Conservation (phyloP, 1,140 invertebrate species). For the Drosophila willistoni region DNA sequence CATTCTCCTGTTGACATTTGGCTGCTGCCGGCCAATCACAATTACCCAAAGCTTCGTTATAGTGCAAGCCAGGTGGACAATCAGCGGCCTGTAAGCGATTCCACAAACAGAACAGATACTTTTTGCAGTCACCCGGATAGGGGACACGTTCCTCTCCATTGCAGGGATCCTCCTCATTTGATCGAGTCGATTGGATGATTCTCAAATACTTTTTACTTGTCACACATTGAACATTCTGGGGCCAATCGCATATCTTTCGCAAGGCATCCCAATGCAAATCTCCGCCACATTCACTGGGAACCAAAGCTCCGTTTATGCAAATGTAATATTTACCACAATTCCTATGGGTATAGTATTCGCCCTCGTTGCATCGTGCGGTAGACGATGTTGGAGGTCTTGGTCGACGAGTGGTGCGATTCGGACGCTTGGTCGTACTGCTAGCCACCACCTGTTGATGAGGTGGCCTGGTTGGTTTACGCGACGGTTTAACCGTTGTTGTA, state of each 20-base stretch:
- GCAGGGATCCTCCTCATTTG: slow-evolving; percentile 84
- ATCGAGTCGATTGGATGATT: slow-evolving; percentile 54
- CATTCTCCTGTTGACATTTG: slow-evolving; percentile 84
- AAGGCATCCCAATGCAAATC: slow-evolving; percentile 90
- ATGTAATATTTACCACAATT: slow-evolving; percentile 82
- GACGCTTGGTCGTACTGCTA: slow-evolving; percentile 37
- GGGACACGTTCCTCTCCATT: slow-evolving; percentile 86
- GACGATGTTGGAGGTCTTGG: slow-evolving; percentile 39
- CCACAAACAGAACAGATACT: slow-evolving; percentile 91
- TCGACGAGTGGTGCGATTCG: slow-evolving; percentile 18
- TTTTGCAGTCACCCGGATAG: slow-evolving; percentile 88
- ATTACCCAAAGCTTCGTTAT: slow-evolving; percentile 87
- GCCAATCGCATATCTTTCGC: slow-evolving; percentile 90
- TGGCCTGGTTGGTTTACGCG: slow-evolving; percentile 32
- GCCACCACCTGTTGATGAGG: neutral
- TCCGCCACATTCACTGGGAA: slow-evolving; percentile 85
- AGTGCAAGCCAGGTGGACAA: slow-evolving; percentile 91
- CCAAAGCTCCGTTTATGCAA: slow-evolving; percentile 68
- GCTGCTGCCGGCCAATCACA: slow-evolving; percentile 92
- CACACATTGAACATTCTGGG: slow-evolving; percentile 75
- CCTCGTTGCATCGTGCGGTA: slow-evolving; percentile 79
- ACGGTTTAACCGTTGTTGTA: slow-evolving; percentile 33
- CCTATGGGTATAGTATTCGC: slow-evolving; percentile 84
- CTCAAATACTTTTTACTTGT: slow-evolving; percentile 70
- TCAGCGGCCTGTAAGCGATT: slow-evolving; percentile 88